Evolutionary conservation across 2,797 vertebrate species (phyloP), one percentile per base, ranked within the genome.

Genomic region (Podarcis lilfordi): DNA sequence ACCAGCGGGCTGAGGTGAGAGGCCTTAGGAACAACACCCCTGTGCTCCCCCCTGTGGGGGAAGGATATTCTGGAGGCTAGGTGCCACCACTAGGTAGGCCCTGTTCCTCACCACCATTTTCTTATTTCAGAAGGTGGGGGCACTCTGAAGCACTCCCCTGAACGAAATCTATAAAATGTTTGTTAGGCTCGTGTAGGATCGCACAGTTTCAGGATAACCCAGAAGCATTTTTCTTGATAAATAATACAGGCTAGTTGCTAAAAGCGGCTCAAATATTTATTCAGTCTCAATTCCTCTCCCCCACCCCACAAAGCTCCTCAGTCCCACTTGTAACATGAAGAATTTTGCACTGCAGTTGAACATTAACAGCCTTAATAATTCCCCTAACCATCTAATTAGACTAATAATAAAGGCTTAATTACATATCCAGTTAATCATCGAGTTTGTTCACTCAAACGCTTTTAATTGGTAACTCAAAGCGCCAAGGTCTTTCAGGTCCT

Each of bases 341-440:
- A 93, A 95, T 95, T 94, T 94, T 92, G 86, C 92, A 92, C 88
- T 93, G 93, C 91, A 92, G 82, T 91, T 87, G 94, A 95, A 95
- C 94, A 93, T 95, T 89, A 91, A 94, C 95, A 92, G 94, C 92
- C 93, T 96, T 93, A 95, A 94, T 95, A 94, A 96, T 96, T 96
- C 94, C 95, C 95, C 93, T 91, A 95, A 93, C 95, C 95, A 90
- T 94, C 96, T 96, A 96, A 93, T 96, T 95, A 96, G 95, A 94
- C 91, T 96, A 94, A 90, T 91, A 93, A 94, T 91, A 91, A 96
- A 96, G 92, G 91, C 96, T 96, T 95, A 95, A 95, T 96, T 96
- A 94, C 95, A 94, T 92, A 95, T 94, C 93, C 95, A 89, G 3
- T 91, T 92, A 93, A 95, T 94, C 93, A 94, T 85, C 87, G 93